Evolutionary conservation across 2,888 invertebrate genomes (phyloP).

Genomic region (Harmothoe impar): DNA sequence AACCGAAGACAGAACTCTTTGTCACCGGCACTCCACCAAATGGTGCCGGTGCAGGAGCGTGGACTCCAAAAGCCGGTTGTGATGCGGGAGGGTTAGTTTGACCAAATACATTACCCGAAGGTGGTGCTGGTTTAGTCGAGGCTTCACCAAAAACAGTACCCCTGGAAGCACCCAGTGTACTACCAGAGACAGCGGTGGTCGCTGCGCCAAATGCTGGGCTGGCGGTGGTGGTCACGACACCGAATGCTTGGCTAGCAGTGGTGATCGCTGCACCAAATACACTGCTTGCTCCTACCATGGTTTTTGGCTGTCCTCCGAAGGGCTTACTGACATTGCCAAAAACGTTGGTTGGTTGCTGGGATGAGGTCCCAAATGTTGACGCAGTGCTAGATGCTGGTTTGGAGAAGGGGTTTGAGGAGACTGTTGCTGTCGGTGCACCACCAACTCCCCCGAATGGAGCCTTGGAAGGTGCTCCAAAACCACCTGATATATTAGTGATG

Average conservation of each 20-base stretch:
- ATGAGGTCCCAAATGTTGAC: not conserved
- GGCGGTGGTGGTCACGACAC: no score
- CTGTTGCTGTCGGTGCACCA: not conserved
- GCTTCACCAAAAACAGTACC: not conserved
- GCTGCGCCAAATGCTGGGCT: not conserved
- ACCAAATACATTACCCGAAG: not conserved
- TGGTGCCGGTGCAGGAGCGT: no score
- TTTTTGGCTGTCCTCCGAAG: not conserved
- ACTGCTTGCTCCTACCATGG: not conserved
- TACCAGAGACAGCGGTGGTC: not conserved
- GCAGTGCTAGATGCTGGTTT: not conserved
- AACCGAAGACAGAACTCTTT: not conserved
- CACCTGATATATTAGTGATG: not conserved
- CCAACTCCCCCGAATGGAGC: not conserved
- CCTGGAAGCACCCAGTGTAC: not conserved
- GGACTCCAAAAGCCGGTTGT: not conserved
- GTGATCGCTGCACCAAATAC: not conserved
- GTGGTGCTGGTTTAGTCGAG: not conserved
- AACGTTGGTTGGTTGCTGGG: not conserved
- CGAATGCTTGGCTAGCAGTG: no score
- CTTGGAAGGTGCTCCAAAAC: not conserved
- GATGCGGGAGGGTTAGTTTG: not conserved
- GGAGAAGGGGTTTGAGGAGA: not conserved
- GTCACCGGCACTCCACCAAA: not conserved
- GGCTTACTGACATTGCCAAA: conserved; percentile 1